Evolutionary conservation across 2,888 invertebrate species (phyloP), one percentile per base, ranked within the genome.

Genomic region (Habroteleia sp.): DNA sequence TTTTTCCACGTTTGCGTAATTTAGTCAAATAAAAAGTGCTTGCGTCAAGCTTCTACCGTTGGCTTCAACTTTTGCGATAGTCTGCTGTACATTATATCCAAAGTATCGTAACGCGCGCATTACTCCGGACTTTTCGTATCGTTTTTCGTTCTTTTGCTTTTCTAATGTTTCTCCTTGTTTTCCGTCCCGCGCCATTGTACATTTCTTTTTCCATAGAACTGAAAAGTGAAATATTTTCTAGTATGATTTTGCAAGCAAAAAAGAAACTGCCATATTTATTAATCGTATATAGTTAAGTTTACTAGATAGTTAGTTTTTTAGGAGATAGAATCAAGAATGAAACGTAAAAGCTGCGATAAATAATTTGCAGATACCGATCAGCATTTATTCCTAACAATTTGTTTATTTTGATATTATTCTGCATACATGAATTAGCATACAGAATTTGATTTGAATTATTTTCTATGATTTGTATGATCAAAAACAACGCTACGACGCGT

Each of bases 151-250:
- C 54, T 71, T 39, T 13, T 62, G 39, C 62, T 71, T 54, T 62
- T 54, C 63, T 41, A 46, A 56, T 48, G 65, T 58, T 60, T 56
- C 56, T 68, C 52, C 23, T 17, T 16, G 42, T 39, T 66, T 48
- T 56, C 48, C 42, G 58, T 41, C 31, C 50, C 50, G 48, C 56
- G 14, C 54, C 31, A 20, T 11, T 50, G 50, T 66, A 16, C 74
- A 44, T 44, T 71, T 74, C 66, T 74, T 72, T 72, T 71, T 69
- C 58, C 68, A 46, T 42, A 56, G 69, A 80, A 79, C 56, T 79
- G 79, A 83, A 83, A 83, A 84, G 84, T 85, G 82, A 85, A 85
- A 85, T 85, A 85, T 85, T 80, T 80, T 68, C 78, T 76, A 83
- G 81, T 82, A 83, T 81, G 82, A 82, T 81, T 58, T 79, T 76